A percentile compares a stretch with the other conserved stretches of the same genome.
Conservation (phyloP, 2,888 invertebrate species). For the Selenia dentaria region DNA sequence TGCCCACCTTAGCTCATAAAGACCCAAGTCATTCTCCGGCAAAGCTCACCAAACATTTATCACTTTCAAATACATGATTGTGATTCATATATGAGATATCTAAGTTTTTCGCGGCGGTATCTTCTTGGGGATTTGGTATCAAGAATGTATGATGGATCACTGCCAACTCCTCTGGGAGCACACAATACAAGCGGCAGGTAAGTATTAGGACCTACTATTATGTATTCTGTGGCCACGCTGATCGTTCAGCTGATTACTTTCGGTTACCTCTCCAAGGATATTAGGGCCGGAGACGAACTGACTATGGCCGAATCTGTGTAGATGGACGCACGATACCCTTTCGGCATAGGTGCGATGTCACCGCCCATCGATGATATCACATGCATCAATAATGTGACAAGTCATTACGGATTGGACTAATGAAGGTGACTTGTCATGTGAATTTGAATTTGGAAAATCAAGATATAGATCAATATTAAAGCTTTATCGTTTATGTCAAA, state of each 20-base stretch:
- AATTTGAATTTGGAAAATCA: slow-evolving; percentile 33
- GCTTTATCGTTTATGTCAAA: too few relatives aligned
- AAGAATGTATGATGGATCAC: slow-evolving; percentile 69
- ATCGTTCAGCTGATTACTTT: slow-evolving; percentile 26
- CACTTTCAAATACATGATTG: slow-evolving; percentile 6
- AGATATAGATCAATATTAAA: slow-evolving; percentile 25
- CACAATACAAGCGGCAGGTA: slow-evolving; percentile 45
- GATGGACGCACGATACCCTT: slow-evolving; percentile 63
- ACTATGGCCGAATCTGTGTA: slow-evolving; percentile 8
- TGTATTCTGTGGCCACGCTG: not conserved
- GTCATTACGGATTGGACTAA: slow-evolving; percentile 56
- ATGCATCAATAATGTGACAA: slow-evolving; percentile 48
- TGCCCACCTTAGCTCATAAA: not conserved
- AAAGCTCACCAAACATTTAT: slow-evolving; percentile 3
- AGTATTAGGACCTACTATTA: slow-evolving; percentile 19
- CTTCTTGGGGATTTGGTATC: slow-evolving; percentile 63
- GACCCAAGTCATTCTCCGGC: not conserved
- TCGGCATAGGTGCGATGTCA: slow-evolving; percentile 75
- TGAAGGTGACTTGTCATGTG: slow-evolving; percentile 45
- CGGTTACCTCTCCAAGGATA: slow-evolving; percentile 29
- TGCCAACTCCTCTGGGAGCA: slow-evolving; percentile 44
- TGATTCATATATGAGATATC: slow-evolving; percentile 9
- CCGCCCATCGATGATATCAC: slow-evolving; percentile 51
- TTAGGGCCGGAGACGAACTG: slow-evolving; percentile 27
- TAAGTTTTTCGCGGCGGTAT: slow-evolving; percentile 45